Evolutionary conservation across 2,113 vertebrate species (phyloP).

Genomic region (Oreochromis spilurus): DNA sequence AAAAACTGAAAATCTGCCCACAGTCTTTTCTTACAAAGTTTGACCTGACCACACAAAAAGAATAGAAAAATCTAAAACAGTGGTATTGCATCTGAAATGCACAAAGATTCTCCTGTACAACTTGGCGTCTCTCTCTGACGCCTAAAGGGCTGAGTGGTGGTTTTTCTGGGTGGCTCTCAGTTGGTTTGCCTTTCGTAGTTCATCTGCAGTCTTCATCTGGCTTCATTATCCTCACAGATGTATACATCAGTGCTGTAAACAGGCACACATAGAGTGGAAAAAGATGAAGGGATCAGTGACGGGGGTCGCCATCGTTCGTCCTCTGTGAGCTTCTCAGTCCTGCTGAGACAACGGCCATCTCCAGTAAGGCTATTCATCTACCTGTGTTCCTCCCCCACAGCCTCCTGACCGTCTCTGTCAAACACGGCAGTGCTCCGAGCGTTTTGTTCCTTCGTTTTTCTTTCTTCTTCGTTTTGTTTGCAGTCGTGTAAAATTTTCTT

Average conservation of each 20-base stretch:
- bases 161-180: slow-evolving; percentile 21
- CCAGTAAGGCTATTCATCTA: slow-evolving; percentile 57
- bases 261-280: slow-evolving; percentile 91
- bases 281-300: slow-evolving; percentile 59
- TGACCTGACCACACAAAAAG: slow-evolving; percentile 91
- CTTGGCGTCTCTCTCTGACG: slow-evolving; percentile 87
- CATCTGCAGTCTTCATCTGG: slow-evolving; percentile 20
- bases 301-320: slow-evolving; percentile 48
- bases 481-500: background rate
- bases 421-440: slow-evolving; percentile 19
- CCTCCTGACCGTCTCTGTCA: background rate
- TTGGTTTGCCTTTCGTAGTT: slow-evolving; percentile 37
- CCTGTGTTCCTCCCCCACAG: background rate
- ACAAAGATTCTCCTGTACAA: slow-evolving; percentile 89
- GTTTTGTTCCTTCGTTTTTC: background rate
- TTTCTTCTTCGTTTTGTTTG: background rate
- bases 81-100: slow-evolving; percentile 98
- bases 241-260: slow-evolving; percentile 96
- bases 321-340: slow-evolving; percentile 90
- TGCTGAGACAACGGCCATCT: slow-evolving; percentile 88
- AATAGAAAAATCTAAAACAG: slow-evolving; percentile 97
- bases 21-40: slow-evolving; percentile 84
- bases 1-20: slow-evolving; percentile 53
- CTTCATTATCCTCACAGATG: slow-evolving; percentile 76
- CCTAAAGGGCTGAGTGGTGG: slow-evolving; percentile 93